phyloP scores from a whole-genome alignment of 2,888 invertebrate species.

The Amphiduros pacificus region DNA sequence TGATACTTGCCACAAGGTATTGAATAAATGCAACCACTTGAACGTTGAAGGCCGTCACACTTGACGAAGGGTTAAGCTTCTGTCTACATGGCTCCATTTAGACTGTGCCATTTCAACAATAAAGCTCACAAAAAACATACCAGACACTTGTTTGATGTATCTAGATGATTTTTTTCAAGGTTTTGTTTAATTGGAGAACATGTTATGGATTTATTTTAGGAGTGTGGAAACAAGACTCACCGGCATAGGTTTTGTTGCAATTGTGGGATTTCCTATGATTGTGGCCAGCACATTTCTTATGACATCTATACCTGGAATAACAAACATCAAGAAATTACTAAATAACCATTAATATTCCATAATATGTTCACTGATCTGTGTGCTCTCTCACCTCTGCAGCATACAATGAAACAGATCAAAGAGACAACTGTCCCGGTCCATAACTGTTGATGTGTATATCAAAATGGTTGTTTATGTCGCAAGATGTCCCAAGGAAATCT shows the following conservation, averaged over 20 bases:
- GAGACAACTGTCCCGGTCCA: too few species aligned
- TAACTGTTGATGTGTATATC: neutral
- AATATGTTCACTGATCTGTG: neutral
- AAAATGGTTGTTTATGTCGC: neutral
- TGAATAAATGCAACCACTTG: too few species aligned
- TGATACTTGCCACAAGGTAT: too few species aligned
- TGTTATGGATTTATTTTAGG: neutral
- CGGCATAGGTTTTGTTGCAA: constrained; percentile 11
- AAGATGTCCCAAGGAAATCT: neutral
- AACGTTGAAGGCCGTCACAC: too few species aligned
- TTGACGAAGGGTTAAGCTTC: too few species aligned
- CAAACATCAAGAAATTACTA: neutral
- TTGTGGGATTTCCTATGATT: constrained; percentile 14
- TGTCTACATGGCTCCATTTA: too few species aligned
- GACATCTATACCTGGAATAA: constrained; percentile 24
- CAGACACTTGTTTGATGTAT: too few species aligned
- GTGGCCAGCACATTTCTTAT: constrained; percentile 29
- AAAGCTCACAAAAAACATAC: too few species aligned
- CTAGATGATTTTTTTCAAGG: too few species aligned
- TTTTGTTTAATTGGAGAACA: too few species aligned
- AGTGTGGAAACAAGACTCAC: neutral
- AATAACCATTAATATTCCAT: neutral
- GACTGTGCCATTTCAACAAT: too few species aligned
- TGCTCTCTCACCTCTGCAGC: neutral
- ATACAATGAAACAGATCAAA: too few species aligned